phyloP scores from a whole-genome alignment of 2,113 vertebrate genomes.

The Menura novaehollandiae region DNA sequence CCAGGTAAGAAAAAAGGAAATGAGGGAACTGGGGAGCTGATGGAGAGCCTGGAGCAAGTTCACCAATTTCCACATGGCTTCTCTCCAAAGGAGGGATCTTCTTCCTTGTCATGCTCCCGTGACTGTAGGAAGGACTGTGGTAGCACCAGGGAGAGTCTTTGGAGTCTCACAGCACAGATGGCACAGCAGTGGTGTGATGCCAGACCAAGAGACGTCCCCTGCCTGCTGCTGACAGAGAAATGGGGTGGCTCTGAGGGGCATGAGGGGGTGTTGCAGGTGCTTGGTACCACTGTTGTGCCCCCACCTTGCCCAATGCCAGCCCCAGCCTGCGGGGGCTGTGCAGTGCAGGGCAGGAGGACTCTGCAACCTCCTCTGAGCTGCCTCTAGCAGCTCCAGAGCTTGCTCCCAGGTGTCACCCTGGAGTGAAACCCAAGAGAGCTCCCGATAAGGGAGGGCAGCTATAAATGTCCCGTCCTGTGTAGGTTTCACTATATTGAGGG shows the following conservation, averaged over 20 bases:
- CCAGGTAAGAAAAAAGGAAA: neutral
- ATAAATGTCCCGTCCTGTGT: constrained; percentile 6
- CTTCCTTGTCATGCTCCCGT: neutral
- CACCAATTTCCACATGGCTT: neutral
- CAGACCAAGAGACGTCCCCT: neutral
- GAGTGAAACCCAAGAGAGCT: constrained; percentile 6
- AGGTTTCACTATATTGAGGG: neutral
- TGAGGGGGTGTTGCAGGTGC: neutral
- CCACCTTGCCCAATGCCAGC: fast-evolving
- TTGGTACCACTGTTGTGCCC: neutral
- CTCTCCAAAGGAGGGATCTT: neutral
- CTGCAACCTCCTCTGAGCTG: neutral
- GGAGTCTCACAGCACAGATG: neutral
- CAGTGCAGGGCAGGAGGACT: neutral
- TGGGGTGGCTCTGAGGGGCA: neutral
- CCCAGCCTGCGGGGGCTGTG: neutral
- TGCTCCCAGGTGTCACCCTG: neutral
- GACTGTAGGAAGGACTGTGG: too few species aligned
- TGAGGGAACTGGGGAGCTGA: neutral
- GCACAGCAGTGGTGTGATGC: neutral
- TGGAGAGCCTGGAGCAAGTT: neutral
- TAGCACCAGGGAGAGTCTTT: neutral
- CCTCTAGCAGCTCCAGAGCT: neutral
- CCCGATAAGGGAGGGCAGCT: neutral
- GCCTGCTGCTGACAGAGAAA: neutral